Base-by-base conservation (phyloP, 2,113 vertebrate genomes). In the Phaetusa simplex region DNA sequence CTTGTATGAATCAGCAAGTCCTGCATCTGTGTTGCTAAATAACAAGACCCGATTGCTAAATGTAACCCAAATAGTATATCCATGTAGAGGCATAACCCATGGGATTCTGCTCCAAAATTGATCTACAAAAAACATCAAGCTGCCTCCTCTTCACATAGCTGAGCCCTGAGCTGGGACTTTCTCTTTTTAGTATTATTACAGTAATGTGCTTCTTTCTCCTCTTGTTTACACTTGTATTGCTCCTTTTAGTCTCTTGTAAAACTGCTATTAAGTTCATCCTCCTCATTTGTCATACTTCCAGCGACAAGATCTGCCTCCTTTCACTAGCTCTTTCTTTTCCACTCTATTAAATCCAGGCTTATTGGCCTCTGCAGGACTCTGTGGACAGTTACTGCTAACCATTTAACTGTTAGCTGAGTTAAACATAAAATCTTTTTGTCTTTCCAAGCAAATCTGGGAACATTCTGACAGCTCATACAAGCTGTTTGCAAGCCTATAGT, bases 1-100 rank as follows among this genome's bases (percentile, higher is more conserved):
- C 91, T 97, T 78, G 32, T 95, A 64, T 96, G 93, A 94, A 96
- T 97, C 96, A 96, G 96, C 91, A 96, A 93, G 86, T 94, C 72
- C 45, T 90, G 55, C 86, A 86, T 94, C 88, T 82, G 38, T 76
- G 81, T 84, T 95, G 81, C 95, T 96, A 89, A 97, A 95, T 85
- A 95, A 85, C 93, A 92, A 93, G 77, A 80, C 29, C 2, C 0
- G 12, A 90, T 89, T 90, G 70, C 87, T 93, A 96, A 93, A 93
- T 62, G 91, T 80, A 80, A 59, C 84, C 45, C 78, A 62, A 95
- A 93, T 93, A 95, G 64, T 91, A 94, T 96, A 91, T 20, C 93
- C 94, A 95, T 95, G 89, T 96, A 93, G 91, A 96, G 95, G 80
- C 93, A 97, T 94, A 95, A 82, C 43, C 65, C 93, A 26, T 80